phyloP scores from a whole-genome alignment of 2,113 vertebrate species.

The Penelope pileata region DNA sequence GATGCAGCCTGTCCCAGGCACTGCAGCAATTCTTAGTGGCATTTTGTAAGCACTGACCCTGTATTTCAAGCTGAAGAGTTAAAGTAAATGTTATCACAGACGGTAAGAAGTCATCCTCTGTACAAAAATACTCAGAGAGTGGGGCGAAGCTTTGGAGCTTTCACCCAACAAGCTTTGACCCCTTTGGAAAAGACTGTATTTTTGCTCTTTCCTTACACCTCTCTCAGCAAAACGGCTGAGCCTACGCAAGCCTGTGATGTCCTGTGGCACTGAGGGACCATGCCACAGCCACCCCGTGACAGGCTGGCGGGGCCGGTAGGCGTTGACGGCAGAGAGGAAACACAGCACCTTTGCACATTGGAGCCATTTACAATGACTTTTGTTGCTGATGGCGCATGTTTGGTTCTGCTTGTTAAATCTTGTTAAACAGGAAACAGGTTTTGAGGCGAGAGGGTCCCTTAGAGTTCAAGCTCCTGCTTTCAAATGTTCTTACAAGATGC shows the following conservation, averaged over 20 bases:
- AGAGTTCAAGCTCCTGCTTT: conserved; percentile 79
- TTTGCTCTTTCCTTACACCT: neutral
- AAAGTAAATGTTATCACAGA: neutral
- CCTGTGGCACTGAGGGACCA: neutral
- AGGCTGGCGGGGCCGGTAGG: neutral
- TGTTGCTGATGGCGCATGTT: conserved; percentile 76
- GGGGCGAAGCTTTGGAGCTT: neutral
- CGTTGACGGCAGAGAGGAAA: conserved; percentile 3
- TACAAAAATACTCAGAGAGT: neutral
- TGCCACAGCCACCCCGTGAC: accelerated
- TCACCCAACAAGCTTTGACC: neutral
- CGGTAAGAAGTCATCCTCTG: neutral
- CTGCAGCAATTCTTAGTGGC: neutral
- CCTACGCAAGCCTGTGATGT: neutral
- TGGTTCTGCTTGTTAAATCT: conserved; percentile 76
- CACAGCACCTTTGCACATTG: conserved; percentile 57
- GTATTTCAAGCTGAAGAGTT: neutral
- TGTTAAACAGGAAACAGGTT: conserved; percentile 86
- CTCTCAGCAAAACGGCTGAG: neutral
- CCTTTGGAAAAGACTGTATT: neutral
- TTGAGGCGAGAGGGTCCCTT: conserved; percentile 74
- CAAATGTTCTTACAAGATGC: conserved; percentile 81
- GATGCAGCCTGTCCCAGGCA: neutral
- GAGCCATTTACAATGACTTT: conserved; percentile 67
- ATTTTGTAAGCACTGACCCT: accelerated